Base-by-base conservation (phyloP, 1,140 invertebrate genomes). In the Ceratoteleas bidentatus region DNA sequence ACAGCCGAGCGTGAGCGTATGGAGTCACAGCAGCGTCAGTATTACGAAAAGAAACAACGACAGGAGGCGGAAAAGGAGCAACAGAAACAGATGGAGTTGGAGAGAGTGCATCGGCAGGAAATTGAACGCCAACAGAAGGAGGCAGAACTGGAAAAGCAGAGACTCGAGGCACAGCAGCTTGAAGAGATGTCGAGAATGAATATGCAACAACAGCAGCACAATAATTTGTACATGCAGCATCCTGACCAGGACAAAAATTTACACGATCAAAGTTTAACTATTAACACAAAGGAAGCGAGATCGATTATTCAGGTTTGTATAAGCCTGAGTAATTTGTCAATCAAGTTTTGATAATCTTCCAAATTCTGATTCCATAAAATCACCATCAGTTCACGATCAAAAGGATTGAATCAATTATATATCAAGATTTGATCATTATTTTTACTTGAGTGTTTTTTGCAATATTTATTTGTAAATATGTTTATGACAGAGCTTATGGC, bases 261-360 rank as follows among this genome's bases (percentile, higher is more conserved):
- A 6, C 85, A 91, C 4, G 86, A 89, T 1, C 89, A 90, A 56
- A 91, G 90, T 61, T 91, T 94, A 40, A 94, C 93, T 32, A 92
- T 93, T 2, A 93, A 94, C 69, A 94, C 93, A 0, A 94, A 93
- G 66, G 93, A 94, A 83, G 93, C 90, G 5, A 86, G 90, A 64
- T 89, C 89, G 1, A 88, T 87, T 0, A 88, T 91, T 6, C 89
- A 91, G 62, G 79, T n/a, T n/a, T n/a, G n/a, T n/a, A n/a, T n/a
- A n/a, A n/a, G n/a, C n/a, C n/a, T n/a, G n/a, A n/a, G n/a, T n/a
- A n/a, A n/a, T n/a, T n/a, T n/a, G n/a, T n/a, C n/a, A n/a, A n/a
- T n/a, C n/a, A n/a, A n/a, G n/a, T n/a, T n/a, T n/a, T n/a, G n/a
- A n/a, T n/a, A n/a, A n/a, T n/a, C n/a, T n/a, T n/a, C n/a, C n/a